Evolutionary conservation across 2,113 vertebrate species (phyloP), one percentile per base, ranked within the genome.

Genomic region (Hydrolagus affinis): DNA sequence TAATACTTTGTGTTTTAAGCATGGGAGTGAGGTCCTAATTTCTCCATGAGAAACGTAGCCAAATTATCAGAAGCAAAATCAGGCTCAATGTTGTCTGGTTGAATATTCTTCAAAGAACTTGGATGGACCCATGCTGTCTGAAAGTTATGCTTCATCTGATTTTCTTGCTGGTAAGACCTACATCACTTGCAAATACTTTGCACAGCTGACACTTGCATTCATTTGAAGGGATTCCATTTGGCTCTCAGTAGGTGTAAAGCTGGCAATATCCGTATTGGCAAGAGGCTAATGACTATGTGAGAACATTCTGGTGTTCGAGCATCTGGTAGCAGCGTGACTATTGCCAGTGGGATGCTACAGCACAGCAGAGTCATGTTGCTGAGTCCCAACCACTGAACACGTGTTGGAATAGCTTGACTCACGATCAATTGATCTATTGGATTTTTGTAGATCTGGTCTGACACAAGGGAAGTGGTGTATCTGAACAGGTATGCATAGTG

Each of bases 221-320:
- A 17, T 83, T 83, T 83, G 78, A 83, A 62, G 78, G 78, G 78
- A 83, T 83, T 83, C 78, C 62, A 83, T 80, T 80, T 80, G 77
- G 77, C 77, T 64, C 77, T 80, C 77, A 80, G 77, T 80, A 62
- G 78, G 78, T 83, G 78, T 83, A 83, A 83, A 66, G 23, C 78
- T 83, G 66, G 66, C 59, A 83, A 83, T 83, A 83, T 83, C 78
- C 28, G 78, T 83, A 66, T 83, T 83, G 78, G 60, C 60, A 83
- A 83, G 78, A 9, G 62, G 28, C 28, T 83, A 28, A 17, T 66
- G 66, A 66, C 78, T 32, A 83, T 32, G 62, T 83, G 78, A 66
- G 78, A 83, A 83, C 25, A 66, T 83, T 83, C 78, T 66, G 78
- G 25, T 28, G 17, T 83, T 60, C 28, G 8, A 80, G 77, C 77